Conservation (phyloP, 2,797 vertebrate genomes). For the Tenualosa ilisha region DNA sequence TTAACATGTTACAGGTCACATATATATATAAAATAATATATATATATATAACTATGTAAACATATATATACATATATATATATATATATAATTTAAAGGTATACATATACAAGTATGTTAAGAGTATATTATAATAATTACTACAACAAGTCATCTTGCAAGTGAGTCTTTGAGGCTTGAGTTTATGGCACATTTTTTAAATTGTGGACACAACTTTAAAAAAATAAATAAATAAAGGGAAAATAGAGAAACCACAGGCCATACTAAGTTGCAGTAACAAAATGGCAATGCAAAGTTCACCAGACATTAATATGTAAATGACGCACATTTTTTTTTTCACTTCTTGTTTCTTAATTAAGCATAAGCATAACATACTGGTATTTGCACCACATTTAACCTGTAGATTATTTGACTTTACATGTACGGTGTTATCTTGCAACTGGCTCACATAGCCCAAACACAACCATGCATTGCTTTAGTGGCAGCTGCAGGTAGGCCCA, state of each 20-base stretch:
- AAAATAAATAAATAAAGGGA: neutral
- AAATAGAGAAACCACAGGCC: constrained; percentile 67
- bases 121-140: constrained; percentile 59
- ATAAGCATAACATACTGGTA: constrained; percentile 66
- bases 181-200: constrained; percentile 81
- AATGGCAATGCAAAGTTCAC: constrained; percentile 78
- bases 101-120: constrained; percentile 31
- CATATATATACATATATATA: constrained; percentile 54
- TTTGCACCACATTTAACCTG: constrained; percentile 50
- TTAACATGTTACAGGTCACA: constrained; percentile 54
- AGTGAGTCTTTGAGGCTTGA: constrained; percentile 65
- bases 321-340: constrained; percentile 56
- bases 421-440: constrained; percentile 54
- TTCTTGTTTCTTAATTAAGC: constrained; percentile 56
- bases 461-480: constrained; percentile 10
- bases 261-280: constrained; percentile 71
- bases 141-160: constrained; percentile 66
- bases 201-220: constrained; percentile 65
- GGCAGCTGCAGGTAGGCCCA: neutral
- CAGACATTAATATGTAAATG: constrained; percentile 69
- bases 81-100: constrained; percentile 26
- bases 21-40: constrained; percentile 69
- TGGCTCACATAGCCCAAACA: neutral
- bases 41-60: constrained; percentile 61
- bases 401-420: constrained; percentile 69